Percentiles rank a stretch among this genome's conserved stretches.
Conservation (phyloP, 2,113 vertebrate species). For the Callaeas wilsoni region DNA sequence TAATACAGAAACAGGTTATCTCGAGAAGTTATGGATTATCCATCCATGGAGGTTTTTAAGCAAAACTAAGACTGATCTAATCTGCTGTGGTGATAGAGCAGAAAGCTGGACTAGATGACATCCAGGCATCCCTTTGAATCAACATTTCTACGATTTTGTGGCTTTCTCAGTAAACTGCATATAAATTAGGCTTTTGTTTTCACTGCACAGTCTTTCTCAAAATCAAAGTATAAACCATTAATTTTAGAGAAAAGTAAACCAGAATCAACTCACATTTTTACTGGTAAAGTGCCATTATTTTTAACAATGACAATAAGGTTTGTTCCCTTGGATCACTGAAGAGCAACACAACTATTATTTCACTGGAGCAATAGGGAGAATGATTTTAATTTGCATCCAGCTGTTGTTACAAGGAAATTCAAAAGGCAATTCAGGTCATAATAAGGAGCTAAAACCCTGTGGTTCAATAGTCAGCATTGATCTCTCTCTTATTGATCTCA, state of each 20-base stretch:
- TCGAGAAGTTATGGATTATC: neutral
- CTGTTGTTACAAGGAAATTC: neutral
- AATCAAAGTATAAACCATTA: neutral
- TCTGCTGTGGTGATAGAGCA: neutral
- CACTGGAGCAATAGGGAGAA: neutral
- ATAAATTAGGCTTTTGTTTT: neutral
- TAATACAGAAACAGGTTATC: neutral
- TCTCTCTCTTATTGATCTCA: neutral
- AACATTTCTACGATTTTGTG: neutral
- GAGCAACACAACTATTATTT: neutral
- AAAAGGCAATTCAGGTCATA: neutral
- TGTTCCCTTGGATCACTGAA: neutral
- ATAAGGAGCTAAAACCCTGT: conserved; percentile 12
- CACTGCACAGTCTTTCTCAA: neutral
- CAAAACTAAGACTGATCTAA: neutral
- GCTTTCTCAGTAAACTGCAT: neutral
- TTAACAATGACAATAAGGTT: neutral
- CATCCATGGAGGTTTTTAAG: neutral
- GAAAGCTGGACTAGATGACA: neutral
- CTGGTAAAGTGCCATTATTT: neutral
- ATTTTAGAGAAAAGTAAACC: neutral
- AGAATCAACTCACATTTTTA: neutral
- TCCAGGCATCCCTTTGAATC: neutral
- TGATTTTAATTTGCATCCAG: neutral
- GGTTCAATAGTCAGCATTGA: conserved; percentile 1